phyloP scores from a whole-genome alignment of 1,140 invertebrate genomes.

The Aricia agestis region DNA sequence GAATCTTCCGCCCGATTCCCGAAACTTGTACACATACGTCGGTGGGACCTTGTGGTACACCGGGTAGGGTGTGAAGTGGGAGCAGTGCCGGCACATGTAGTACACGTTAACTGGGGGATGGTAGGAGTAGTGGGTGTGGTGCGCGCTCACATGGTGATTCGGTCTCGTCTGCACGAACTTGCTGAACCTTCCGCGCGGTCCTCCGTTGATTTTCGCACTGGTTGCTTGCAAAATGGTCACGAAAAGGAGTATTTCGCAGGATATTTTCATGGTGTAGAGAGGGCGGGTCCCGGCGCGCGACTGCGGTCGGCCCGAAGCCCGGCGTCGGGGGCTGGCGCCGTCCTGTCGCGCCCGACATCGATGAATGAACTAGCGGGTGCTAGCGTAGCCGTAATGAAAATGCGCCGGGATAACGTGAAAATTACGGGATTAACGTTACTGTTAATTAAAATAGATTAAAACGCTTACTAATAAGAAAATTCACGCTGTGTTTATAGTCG shows the following conservation, averaged over 20 bases:
- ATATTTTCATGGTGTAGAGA: slow-evolving; percentile 51
- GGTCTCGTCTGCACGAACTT: slow-evolving; percentile 31
- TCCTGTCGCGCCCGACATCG: slow-evolving; percentile 42
- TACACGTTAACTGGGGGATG: slow-evolving; percentile 53
- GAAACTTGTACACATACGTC: slow-evolving; percentile 57
- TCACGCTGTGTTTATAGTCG: too few relatives aligned
- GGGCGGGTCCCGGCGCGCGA: slow-evolving; percentile 54
- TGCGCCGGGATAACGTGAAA: not conserved
- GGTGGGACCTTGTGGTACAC: slow-evolving; percentile 56
- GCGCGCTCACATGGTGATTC: slow-evolving; percentile 46
- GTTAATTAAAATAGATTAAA: too few relatives aligned
- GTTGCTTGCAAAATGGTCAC: slow-evolving; percentile 28
- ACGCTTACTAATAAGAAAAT: too few relatives aligned
- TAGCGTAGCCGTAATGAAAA: slow-evolving; percentile 7
- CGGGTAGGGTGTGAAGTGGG: slow-evolving; percentile 46
- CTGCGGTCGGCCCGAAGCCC: slow-evolving; percentile 51
- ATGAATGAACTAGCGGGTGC: slow-evolving; percentile 34
- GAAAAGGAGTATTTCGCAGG: slow-evolving; percentile 32
- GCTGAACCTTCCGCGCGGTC: slow-evolving; percentile 45
- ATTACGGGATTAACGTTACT: too few relatives aligned
- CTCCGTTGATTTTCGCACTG: slow-evolving; percentile 50
- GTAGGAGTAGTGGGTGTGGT: slow-evolving; percentile 55
- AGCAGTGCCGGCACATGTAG: slow-evolving; percentile 54
- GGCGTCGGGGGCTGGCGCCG: slow-evolving; percentile 53
- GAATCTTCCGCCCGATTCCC: slow-evolving; percentile 51